A percentile compares a stretch with the other conserved stretches of the same genome.
Conservation (phyloP, 2,797 vertebrate genomes). For the Gambelia wislizenii region DNA sequence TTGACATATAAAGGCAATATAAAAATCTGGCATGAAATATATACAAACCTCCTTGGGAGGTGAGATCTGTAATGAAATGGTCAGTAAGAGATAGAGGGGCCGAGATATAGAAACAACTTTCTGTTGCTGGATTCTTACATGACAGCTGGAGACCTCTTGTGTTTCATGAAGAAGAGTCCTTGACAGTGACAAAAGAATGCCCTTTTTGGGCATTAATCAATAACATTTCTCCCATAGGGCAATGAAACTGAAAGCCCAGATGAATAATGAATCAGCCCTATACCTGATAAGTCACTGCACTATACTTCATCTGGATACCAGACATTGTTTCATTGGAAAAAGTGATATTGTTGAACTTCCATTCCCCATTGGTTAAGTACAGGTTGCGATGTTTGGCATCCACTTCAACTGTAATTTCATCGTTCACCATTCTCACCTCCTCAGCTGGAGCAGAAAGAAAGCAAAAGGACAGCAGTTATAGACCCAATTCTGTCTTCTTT, state of each 20-base stretch:
- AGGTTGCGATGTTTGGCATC: not conserved
- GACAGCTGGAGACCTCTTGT: not conserved
- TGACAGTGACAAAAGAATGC: not conserved
- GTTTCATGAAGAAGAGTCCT: not conserved
- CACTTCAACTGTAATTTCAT: not conserved
- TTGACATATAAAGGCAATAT: not conserved
- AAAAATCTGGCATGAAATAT: not conserved
- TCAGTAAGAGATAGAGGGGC: not conserved
- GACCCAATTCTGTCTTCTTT: not conserved
- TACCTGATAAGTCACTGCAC: conserved; percentile 5
- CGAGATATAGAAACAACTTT: too few relatives aligned
- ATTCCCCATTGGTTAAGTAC: conserved; percentile 11
- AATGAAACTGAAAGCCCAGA: not conserved
- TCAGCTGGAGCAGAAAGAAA: not conserved
- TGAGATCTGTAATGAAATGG: not conserved
- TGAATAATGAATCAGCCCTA: not conserved
- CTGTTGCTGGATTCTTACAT: not conserved
- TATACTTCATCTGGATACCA: conserved; percentile 9
- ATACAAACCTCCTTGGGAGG: not conserved
- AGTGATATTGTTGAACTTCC: not conserved
- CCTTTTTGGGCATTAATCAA: not conserved
- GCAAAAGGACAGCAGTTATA: not conserved
- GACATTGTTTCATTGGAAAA: not conserved
- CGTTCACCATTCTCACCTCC: not conserved
- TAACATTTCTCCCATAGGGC: not conserved